These are phyloP conservation scores for Scophthalmus maximus DNA, from an alignment of 2,113 vertebrate species.

Conservation along the genomic window DNA sequence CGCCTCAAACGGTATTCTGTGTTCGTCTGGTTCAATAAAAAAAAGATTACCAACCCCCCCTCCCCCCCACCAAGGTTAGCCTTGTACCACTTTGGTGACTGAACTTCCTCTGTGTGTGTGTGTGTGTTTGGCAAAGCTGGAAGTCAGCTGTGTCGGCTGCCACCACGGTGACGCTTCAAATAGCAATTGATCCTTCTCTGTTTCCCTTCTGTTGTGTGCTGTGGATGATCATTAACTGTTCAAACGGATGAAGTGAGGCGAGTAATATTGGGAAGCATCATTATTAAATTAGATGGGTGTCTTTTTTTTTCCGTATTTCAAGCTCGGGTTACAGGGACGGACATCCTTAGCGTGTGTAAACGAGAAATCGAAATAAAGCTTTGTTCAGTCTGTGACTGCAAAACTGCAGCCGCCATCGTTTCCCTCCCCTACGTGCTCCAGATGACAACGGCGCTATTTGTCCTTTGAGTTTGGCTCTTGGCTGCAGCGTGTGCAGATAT, in stretches of 20 bases:
- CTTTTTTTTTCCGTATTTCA: no score
- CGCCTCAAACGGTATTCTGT: conserved; percentile 71
- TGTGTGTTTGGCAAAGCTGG: conserved; percentile 41
- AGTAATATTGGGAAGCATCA: no score
- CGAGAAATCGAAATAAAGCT: no score
- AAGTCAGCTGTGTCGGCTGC: conserved; percentile 54
- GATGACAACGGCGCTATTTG: not conserved
- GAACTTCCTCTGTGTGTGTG: conserved; percentile 33
- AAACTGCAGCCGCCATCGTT: not conserved
- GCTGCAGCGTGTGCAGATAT: not conserved
- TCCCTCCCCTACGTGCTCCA: not conserved
- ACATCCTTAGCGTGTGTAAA: no score
- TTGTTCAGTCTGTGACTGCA: no score
- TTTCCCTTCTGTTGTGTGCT: no score
- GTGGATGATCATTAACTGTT: not conserved
- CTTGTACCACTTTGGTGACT: conserved; percentile 32
- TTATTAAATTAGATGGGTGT: no score
- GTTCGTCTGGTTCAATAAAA: conserved; percentile 61
- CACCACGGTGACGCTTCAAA: conserved; percentile 37
- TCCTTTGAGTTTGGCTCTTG: not conserved
- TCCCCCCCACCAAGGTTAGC: conserved; percentile 58
- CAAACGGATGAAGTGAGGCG: not conserved
- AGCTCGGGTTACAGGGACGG: no score
- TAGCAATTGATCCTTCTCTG: conserved; percentile 6
- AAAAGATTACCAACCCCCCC: conserved; percentile 45